Conservation (phyloP, 2,888 invertebrate genomes). For the Proisotoma minuta region DNA sequence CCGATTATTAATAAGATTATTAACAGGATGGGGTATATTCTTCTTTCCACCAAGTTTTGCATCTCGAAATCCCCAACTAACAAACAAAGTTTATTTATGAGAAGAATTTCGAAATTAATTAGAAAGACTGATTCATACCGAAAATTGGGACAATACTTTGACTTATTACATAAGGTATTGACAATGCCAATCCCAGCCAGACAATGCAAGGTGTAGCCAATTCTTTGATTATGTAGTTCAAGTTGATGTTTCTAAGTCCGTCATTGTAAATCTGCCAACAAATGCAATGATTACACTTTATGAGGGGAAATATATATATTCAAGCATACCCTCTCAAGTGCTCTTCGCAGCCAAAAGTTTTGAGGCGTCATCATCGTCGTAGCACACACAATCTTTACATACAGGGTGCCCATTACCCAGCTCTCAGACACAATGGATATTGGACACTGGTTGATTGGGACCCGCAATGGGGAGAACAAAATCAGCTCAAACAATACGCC, state of each 20-base stretch:
- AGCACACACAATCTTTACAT: constrained; percentile 95
- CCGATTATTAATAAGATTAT: constrained; percentile 64
- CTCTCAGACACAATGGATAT: constrained; percentile 53
- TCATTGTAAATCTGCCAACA: constrained; percentile 70
- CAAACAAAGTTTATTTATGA: constrained; percentile 16
- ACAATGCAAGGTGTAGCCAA: constrained; percentile 85
- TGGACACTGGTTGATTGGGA: constrained; percentile 84
- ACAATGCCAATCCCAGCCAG: constrained; percentile 80
- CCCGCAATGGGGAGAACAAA: constrained; percentile 84
- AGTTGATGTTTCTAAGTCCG: constrained; percentile 86
- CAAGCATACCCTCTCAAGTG: constrained; percentile 68
- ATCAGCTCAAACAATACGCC: constrained; percentile 88
- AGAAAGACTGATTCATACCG: constrained; percentile 42
- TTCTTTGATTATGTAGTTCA: constrained; percentile 76
- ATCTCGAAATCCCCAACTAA: constrained; percentile 46
- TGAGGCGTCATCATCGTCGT: constrained; percentile 94
- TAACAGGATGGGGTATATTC: constrained; percentile 85
- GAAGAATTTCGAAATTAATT: no score
- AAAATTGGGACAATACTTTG: constrained; percentile 59
- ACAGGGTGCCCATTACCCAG: constrained; percentile 95
- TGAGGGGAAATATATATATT: neutral
- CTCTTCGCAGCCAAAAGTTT: constrained; percentile 86
- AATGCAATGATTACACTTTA: constrained; percentile 11
- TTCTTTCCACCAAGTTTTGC: constrained; percentile 71
- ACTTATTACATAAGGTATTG: constrained; percentile 87